Base-by-base conservation (phyloP, 2,113 vertebrate genomes). In the Cryptotis parvus region DNA sequence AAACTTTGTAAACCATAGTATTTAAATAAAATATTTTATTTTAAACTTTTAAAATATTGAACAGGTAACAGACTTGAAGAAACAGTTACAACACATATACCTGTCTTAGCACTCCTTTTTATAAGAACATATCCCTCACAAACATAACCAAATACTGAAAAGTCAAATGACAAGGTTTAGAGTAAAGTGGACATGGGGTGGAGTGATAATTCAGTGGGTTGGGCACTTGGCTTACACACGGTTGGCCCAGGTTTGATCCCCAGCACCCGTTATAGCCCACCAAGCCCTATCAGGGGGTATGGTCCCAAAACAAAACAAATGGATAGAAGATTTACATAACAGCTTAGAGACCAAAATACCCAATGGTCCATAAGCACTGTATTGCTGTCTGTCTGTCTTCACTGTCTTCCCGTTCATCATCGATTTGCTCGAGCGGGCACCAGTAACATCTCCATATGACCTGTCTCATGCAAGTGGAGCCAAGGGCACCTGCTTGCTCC, bases 331-430 rank as follows among this genome's bases (percentile, higher is more conserved):
- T 29, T 86, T 77, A 65, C 52, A 78, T 4, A 39, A 29, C 45
- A 66, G 35, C 20, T 6, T 83, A 41, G 89, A 87, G 58, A 74
- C 43, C 55, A 87, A 89, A 86, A 31, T 68, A 89, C 33, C 37
- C 73, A 66, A 74, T 55, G 24, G 7, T 39, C 39, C 74, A 78
- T 58, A 58, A 58, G 55, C 20, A 58, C 20, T n/a, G n/a, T n/a
- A n/a, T n/a, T n/a, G n/a, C n/a, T n/a, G n/a, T n/a, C n/a, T n/a
- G n/a, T n/a, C n/a, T n/a, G n/a, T n/a, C n/a, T n/a, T n/a, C n/a
- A n/a, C n/a, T n/a, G n/a, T n/a, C n/a, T n/a, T n/a, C n/a, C n/a
- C n/a, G n/a, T n/a, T n/a, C n/a, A n/a, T n/a, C n/a, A n/a, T n/a
- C n/a, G n/a, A n/a, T n/a, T n/a, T n/a, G n/a, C n/a, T n/a, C n/a